Evolutionary conservation across 37 sponge, comb jelly and placozoan species (phyloP).

Genomic region (Petrosia ficiformis): DNA sequence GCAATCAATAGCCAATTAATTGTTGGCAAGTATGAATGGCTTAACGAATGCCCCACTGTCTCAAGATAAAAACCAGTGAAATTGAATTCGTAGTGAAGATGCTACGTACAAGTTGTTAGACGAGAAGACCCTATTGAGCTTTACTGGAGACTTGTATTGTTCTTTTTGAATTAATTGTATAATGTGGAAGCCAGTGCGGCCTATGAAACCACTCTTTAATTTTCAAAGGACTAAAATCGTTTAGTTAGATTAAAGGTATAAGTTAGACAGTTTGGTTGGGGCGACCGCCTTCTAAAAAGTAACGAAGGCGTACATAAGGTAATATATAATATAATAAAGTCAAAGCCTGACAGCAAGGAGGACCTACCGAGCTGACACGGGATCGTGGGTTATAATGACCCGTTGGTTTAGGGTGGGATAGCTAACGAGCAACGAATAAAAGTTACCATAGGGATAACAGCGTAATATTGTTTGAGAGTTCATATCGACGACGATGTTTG

Average conservation of each 20-base stretch:
- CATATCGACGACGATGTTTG: constrained; percentile 89
- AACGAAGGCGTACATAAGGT: constrained; percentile 76
- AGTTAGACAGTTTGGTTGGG: constrained; percentile 89
- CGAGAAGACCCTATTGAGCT: constrained; percentile 95
- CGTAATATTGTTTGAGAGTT: constrained; percentile 87
- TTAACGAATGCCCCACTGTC: constrained; percentile 89
- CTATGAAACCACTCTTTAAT: too few species aligned
- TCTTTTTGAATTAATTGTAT: too few species aligned
- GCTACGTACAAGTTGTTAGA: constrained; percentile 90
- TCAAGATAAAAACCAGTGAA: constrained; percentile 91
- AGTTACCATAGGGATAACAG: constrained; percentile 96
- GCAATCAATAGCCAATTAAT: constrained; percentile 95
- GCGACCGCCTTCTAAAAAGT: constrained; percentile 87
- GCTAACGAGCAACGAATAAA: constrained; percentile 87
- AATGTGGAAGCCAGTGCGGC: too few species aligned
- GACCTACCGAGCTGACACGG: constrained; percentile 71
- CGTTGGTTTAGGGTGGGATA: constrained; percentile 66
- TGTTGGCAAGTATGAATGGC: constrained; percentile 94
- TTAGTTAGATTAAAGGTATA: constrained; percentile 22
- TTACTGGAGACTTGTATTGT: constrained; percentile 84
- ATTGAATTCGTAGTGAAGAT: constrained; percentile 94
- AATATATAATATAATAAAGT: constrained; percentile 47
- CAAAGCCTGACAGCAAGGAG: constrained; percentile 74
- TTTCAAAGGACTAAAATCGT: background rate
- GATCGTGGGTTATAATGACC: constrained; percentile 81